Evolutionary conservation across 2,113 vertebrate genomes (phyloP).

Genomic region (Urocolius indicus): DNA sequence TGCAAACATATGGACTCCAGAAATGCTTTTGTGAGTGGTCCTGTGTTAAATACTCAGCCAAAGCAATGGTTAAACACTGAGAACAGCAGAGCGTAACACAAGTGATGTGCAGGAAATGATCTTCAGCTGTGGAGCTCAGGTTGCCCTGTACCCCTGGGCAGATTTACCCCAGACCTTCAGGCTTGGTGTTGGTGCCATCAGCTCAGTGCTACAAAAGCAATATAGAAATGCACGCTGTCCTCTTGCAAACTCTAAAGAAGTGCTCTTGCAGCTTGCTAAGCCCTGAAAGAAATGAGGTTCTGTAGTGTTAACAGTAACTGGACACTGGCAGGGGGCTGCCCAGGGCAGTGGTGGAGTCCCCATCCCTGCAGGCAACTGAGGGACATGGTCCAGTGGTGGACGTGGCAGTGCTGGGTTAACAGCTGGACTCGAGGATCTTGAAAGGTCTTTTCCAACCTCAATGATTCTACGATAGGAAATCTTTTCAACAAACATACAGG

Average conservation of each 20-base stretch:
- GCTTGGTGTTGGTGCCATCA: background rate
- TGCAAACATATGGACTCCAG: constrained; percentile 40
- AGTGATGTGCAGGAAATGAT: background rate
- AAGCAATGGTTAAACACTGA: constrained; percentile 31
- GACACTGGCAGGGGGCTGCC: background rate
- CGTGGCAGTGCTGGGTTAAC: background rate
- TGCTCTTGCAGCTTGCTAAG: background rate
- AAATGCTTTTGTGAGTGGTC: background rate
- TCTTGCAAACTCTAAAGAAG: background rate
- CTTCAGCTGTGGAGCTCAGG: background rate
- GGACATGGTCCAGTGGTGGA: background rate
- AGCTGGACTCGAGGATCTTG: background rate
- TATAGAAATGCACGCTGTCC: background rate
- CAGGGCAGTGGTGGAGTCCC: background rate
- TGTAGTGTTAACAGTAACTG: accelerated
- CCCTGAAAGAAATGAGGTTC: background rate
- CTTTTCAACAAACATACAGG: background rate
- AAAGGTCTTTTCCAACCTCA: background rate
- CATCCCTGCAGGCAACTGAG: background rate
- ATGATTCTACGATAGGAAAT: background rate
- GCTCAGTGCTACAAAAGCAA: background rate
- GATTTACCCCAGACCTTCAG: background rate
- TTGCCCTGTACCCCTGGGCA: background rate
- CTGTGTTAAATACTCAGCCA: background rate
- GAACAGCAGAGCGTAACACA: background rate